Conservation (phyloP, 2,888 invertebrate species). For the Ectropis crepuscularia region DNA sequence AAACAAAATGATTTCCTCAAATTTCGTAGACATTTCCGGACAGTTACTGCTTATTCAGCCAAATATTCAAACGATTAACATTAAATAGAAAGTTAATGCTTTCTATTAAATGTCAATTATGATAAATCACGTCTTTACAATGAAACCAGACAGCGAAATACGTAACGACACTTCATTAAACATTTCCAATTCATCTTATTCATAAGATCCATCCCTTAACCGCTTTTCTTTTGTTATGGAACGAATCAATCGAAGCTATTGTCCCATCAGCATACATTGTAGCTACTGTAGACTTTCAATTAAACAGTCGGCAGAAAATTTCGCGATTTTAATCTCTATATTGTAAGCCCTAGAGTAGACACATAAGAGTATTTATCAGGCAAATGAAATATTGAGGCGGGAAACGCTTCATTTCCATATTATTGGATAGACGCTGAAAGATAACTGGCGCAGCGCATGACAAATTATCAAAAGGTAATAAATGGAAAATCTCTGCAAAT, state of each 20-base stretch:
- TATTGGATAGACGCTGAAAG: constrained; percentile 41
- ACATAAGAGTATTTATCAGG: neutral
- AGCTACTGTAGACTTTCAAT: constrained; percentile 17
- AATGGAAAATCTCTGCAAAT: neutral
- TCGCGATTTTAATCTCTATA: constrained; percentile 18
- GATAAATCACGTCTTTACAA: neutral
- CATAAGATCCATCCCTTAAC: constrained; percentile 19
- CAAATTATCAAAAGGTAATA: constrained; percentile 3
- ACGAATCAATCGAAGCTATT: constrained; percentile 25
- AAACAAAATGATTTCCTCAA: no score
- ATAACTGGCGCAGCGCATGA: constrained; percentile 24
- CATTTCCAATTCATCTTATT: constrained; percentile 17
- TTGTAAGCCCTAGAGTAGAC: neutral
- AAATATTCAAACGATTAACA: neutral
- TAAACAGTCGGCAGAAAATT: neutral
- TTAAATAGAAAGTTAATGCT: neutral
- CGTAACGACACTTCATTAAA: constrained; percentile 1
- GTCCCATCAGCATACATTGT: constrained; percentile 25
- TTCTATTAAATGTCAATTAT: neutral
- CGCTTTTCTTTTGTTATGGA: constrained; percentile 22
- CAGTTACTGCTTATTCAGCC: neutral
- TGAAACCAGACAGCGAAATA: neutral
- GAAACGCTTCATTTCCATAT: constrained; percentile 60
- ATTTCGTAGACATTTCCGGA: no score
- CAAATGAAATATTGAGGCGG: constrained; percentile 48